These are phyloP conservation scores for Andrena flavipes DNA, from an alignment of 2,888 invertebrate genomes.

Conservation along the genomic window DNA sequence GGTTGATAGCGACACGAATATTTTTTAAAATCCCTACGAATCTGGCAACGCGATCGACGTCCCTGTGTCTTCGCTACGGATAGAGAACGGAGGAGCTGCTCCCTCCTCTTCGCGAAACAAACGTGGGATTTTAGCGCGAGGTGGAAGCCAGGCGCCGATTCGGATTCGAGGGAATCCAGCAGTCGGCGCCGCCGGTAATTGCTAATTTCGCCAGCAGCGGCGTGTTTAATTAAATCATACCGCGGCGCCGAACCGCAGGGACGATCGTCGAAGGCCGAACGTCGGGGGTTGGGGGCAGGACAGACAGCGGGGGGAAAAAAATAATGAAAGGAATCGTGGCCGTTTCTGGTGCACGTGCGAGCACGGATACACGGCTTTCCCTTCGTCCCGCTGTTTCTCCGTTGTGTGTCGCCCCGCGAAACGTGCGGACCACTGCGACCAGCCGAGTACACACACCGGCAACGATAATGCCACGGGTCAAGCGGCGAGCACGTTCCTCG, in stretches of 20 bases:
- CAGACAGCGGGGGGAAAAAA: slow-evolving; percentile 13
- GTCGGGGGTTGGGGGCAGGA: not conserved
- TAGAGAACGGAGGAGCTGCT: no score
- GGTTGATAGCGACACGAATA: no score
- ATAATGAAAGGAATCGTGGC: slow-evolving; percentile 54
- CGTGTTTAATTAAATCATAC: slow-evolving; percentile 76
- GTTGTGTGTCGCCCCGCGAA: slow-evolving; percentile 34
- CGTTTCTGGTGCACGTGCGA: slow-evolving; percentile 70
- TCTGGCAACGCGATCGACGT: not conserved
- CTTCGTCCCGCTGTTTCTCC: slow-evolving; percentile 11
- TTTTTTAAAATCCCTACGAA: not conserved
- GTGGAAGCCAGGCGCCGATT: not conserved
- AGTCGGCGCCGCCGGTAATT: slow-evolving; percentile 70
- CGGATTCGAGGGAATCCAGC: slow-evolving; percentile 1
- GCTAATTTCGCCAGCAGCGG: slow-evolving; percentile 71
- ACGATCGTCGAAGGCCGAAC: slow-evolving; percentile 21
- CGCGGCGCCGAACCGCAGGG: slow-evolving; percentile 47
- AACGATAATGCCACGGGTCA: slow-evolving; percentile 73
- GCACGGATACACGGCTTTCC: slow-evolving; percentile 41
- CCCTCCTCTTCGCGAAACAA: no score
- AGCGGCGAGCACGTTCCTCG: slow-evolving; percentile 74
- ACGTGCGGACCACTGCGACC: slow-evolving; percentile 48
- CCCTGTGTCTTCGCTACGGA: no score
- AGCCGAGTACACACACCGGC: slow-evolving; percentile 53
- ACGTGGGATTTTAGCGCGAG: not conserved